Evolutionary conservation across 2,888 invertebrate genomes (phyloP).

Genomic region (Andrena praecox): DNA sequence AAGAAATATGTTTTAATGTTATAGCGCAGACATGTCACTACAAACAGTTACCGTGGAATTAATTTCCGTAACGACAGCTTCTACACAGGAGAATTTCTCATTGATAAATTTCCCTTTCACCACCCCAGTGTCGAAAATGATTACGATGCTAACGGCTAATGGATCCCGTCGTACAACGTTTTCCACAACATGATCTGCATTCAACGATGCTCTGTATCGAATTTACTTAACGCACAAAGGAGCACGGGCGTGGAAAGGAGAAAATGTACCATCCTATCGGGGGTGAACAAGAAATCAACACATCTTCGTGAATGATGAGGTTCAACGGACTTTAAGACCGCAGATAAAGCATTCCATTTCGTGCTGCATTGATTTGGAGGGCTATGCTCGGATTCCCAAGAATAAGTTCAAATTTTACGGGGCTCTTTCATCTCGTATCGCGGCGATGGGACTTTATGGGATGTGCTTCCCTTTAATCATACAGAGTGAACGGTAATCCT

Average conservation of each 20-base stretch:
- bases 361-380: constrained; percentile 37
- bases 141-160: background rate
- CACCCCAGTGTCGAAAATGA: background rate
- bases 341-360: constrained; percentile 54
- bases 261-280: background rate
- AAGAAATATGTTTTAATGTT: no score
- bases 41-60: no score
- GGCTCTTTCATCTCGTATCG: constrained; percentile 14
- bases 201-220: background rate
- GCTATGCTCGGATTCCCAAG: constrained; percentile 8
- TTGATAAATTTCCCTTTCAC: no score
- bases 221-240: background rate
- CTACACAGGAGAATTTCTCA: no score
- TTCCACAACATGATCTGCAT: background rate
- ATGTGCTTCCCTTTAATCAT: constrained; percentile 13
- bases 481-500: constrained; percentile 11
- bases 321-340: constrained; percentile 44
- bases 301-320: constrained; percentile 35
- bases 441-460: constrained; percentile 19
- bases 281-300: constrained; percentile 6
- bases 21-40: no score
- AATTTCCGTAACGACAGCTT: no score
- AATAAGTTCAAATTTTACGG: constrained; percentile 47
- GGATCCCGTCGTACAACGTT: background rate
- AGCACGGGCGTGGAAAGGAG: background rate